Evolutionary conservation across 2,888 invertebrate species (phyloP), one percentile per base, ranked within the genome.

Genomic region (Aspidapion aeneum): DNA sequence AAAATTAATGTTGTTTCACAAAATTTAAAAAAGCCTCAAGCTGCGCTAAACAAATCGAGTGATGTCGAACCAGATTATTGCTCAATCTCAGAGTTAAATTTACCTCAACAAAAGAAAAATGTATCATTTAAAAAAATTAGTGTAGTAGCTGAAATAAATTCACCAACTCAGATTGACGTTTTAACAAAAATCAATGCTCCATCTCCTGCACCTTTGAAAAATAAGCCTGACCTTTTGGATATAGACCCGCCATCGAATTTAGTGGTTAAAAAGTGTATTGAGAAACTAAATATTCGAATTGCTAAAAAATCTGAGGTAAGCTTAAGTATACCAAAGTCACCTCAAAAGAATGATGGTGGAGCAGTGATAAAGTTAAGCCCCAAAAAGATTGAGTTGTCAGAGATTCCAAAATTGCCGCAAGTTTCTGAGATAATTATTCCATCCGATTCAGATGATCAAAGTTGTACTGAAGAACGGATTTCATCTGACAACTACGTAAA

Each of bases 391-490:
- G 72, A 81, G 77, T 77, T 85, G 80, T 74, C 84, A 70, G 88
- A 89, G 74, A 88, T 90, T 77, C 90, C 90, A 66, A 89, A 87
- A 80, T 82, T 90, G 74, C 89, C 90, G 50, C 89, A 88, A 79
- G 90, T 90, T 66, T 88, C 88, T 52, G 89, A 89, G 76, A 89
- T 90, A 61, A 87, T 90, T 64, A 88, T 87, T 65, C 88, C 89
- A 0, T 89, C 86, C 63, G 87, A 87, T 75, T 83, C 85, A 17
- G 75, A 75, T 58, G 73, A 74, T 22, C 65, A 72, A 35, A 71
- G 74, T 62, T 35, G 35, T 35, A 71, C 74, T 54, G 75, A 77
- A 58, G 77, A 76, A 18, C 67, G 74, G 55, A 76, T 79, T 20
- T 74, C 68, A 52, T 78, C 78, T 63, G 80, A 81, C 64, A 81